Percentiles rank a stretch among this genome's conserved stretches.
Conservation (phyloP, 2,888 invertebrate genomes). For the Halocaridina rubra region DNA sequence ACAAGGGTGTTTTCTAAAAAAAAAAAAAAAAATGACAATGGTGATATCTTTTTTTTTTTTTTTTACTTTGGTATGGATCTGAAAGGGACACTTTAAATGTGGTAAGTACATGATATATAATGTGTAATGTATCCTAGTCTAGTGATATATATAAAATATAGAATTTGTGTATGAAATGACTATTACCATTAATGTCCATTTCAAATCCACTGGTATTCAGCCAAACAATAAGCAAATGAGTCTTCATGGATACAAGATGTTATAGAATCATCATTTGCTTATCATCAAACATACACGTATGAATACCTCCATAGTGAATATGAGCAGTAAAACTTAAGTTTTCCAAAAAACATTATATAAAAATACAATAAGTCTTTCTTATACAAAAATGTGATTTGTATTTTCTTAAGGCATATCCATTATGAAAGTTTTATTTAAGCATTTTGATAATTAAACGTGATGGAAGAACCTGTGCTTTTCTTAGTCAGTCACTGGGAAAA, state of each 20-base stretch:
- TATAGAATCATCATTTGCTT: not conserved
- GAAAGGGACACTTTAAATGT: constrained; percentile 49
- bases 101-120: not conserved
- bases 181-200: constrained; percentile 36
- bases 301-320: constrained; percentile 53
- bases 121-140: not conserved
- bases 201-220: constrained; percentile 32
- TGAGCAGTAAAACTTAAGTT: constrained; percentile 55
- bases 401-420: constrained; percentile 58
- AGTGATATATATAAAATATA: constrained; percentile 47
- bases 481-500: too few relatives aligned
- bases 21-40: constrained; percentile 18
- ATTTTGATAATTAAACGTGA: constrained; percentile 58
- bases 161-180: not conserved
- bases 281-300: constrained; percentile 32
- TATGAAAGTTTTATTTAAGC: constrained; percentile 58
- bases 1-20: constrained; percentile 56
- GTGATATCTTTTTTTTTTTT: too few relatives aligned
- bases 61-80: too few relatives aligned
- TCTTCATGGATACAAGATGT: not conserved
- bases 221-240: constrained; percentile 6
- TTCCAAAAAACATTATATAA: constrained; percentile 51
- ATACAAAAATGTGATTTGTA: constrained; percentile 61
- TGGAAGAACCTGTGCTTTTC: constrained; percentile 43
- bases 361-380: constrained; percentile 56